Evolutionary conservation across 2,888 invertebrate genomes (phyloP).

Genomic region (Troides oblongomaculatus): DNA sequence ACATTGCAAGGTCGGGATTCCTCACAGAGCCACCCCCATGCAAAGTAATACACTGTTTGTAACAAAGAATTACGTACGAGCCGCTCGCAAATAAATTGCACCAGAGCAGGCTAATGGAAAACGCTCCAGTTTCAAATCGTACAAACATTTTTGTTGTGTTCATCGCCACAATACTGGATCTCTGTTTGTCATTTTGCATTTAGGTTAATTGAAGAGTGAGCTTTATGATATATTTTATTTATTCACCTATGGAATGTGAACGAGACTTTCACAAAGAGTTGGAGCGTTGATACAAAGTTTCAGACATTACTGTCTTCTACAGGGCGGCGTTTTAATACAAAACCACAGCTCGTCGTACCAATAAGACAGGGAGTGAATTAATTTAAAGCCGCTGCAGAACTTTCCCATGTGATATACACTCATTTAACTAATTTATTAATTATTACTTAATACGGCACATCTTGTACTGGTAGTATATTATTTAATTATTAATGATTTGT

Average conservation of each 20-base stretch:
- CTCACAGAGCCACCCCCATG: constrained; percentile 8
- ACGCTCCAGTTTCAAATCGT: constrained; percentile 20
- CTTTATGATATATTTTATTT: constrained; percentile 17
- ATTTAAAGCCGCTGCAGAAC: constrained; percentile 10
- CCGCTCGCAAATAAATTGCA: constrained; percentile 11
- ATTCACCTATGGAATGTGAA: constrained; percentile 4
- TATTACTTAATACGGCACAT: background rate
- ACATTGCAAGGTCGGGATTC: constrained; percentile 9
- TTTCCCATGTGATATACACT: background rate
- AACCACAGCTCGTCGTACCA: constrained; percentile 10
- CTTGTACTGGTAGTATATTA: too few species aligned
- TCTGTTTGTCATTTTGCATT: constrained; percentile 16
- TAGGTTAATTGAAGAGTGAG: constrained; percentile 21
- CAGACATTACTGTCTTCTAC: constrained; percentile 17
- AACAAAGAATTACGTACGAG: constrained; percentile 21
- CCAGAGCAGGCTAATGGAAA: constrained; percentile 19
- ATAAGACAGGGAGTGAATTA: constrained; percentile 23
- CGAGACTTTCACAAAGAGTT: constrained; percentile 8
- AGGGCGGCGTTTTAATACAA: constrained; percentile 21
- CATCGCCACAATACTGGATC: constrained; percentile 9
- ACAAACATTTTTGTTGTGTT: constrained; percentile 10
- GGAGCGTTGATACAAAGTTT: constrained; percentile 17
- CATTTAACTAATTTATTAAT: background rate
- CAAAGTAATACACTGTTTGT: constrained; percentile 11
- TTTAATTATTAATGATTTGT: too few species aligned